These are phyloP conservation scores for Sogatella furcifera DNA, from an alignment of 1,140 invertebrate genomes.

Conservation along the genomic window DNA sequence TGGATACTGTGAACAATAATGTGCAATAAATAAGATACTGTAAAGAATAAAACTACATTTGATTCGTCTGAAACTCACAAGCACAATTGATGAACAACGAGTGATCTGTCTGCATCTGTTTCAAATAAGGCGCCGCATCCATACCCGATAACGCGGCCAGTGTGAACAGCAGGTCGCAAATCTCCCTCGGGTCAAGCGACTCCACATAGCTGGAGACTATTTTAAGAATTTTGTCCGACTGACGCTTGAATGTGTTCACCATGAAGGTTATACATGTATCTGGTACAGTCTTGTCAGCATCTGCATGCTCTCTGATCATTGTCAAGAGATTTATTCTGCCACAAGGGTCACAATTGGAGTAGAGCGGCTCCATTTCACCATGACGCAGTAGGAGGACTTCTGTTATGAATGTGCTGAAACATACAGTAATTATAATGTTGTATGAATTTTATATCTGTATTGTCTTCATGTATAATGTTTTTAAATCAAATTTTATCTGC, in stretches of 20 bases:
- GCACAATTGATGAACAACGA: slow-evolving; percentile 16
- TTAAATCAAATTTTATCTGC: too few relatives aligned
- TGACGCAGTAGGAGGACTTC: background rate
- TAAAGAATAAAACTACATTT: too few relatives aligned
- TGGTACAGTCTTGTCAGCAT: background rate
- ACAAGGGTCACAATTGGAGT: background rate
- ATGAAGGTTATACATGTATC: background rate
- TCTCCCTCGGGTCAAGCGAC: slow-evolving; percentile 6
- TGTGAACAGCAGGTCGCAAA: slow-evolving; percentile 1
- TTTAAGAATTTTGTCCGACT: slow-evolving; percentile 9
- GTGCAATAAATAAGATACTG: too few relatives aligned
- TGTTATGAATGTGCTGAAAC: background rate
- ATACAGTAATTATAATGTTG: background rate
- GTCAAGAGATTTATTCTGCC: background rate
- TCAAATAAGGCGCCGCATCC: background rate
- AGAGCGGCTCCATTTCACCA: background rate
- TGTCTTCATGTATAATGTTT: too few relatives aligned
- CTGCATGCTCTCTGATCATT: background rate
- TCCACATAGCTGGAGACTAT: slow-evolving; percentile 2
- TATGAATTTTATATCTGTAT: too few relatives aligned
- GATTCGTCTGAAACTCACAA: slow-evolving; percentile 2
- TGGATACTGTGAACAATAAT: too few relatives aligned
- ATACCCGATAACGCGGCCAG: background rate
- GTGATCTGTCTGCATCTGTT: background rate
- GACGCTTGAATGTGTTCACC: slow-evolving; percentile 3